A percentile compares a stretch with the other conserved stretches of the same genome.
Evolutionary conservation across 2,797 vertebrate species (phyloP).

Genomic region (Sebastes iracundus): DNA sequence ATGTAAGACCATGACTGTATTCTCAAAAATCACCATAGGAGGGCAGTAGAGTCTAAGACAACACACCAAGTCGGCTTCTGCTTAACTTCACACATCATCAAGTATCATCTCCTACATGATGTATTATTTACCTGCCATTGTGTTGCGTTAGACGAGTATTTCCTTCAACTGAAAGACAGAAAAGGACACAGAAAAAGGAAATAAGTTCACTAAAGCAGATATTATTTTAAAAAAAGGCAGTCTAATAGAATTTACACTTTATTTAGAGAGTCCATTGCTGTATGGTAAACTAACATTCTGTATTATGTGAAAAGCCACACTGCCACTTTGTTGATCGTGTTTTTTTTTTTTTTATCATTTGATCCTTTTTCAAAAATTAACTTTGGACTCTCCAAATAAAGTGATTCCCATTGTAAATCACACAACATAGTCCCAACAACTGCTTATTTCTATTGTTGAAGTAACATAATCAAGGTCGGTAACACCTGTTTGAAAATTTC

Average conservation of each 20-base stretch:
- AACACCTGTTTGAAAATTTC: too few species aligned
- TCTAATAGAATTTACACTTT: neutral
- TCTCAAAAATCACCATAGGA: conserved; percentile 62
- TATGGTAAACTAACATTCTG: neutral
- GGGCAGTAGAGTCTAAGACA: conserved; percentile 51
- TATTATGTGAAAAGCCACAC: neutral
- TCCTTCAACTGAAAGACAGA: conserved; percentile 65
- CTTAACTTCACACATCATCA: neutral
- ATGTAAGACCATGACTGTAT: neutral
- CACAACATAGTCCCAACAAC: neutral
- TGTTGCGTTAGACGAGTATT: conserved; percentile 55
- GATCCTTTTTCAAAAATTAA: neutral
- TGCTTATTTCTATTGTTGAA: neutral
- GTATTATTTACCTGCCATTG: conserved; percentile 83
- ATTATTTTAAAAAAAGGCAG: neutral
- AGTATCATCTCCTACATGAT: neutral
- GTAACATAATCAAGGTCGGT: neutral
- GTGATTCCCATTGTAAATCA: neutral
- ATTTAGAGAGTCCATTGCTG: neutral
- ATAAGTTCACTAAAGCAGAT: neutral
- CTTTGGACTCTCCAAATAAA: neutral
- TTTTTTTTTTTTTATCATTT: neutral
- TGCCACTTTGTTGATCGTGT: neutral
- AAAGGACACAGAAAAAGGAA: conserved; percentile 13
- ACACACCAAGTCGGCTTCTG: neutral